These are phyloP conservation scores for Neoaliturus tenellus DNA, from an alignment of 2,888 invertebrate genomes.

Conservation along the genomic window DNA sequence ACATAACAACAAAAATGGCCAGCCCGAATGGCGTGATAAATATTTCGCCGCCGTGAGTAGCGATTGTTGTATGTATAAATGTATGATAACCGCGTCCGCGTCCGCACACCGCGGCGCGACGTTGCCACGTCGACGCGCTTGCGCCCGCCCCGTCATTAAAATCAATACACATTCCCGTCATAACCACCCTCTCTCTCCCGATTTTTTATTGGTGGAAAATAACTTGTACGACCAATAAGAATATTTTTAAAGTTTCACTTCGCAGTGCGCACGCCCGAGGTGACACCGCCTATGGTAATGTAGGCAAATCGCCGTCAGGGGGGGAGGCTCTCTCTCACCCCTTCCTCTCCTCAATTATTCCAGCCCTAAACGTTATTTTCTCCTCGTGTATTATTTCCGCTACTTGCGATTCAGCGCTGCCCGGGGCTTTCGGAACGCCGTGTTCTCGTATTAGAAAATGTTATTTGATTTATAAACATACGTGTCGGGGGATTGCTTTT, in stretches of 20 bases:
- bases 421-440: slow-evolving; percentile 3
- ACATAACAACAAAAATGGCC: background rate
- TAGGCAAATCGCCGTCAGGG: slow-evolving; percentile 44
- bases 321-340: slow-evolving; percentile 20
- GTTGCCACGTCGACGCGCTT: slow-evolving; percentile 50
- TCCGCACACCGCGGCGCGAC: slow-evolving; percentile 6
- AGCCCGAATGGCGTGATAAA: background rate
- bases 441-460: slow-evolving; percentile 43
- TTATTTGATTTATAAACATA: slow-evolving; percentile 51
- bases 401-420: slow-evolving; percentile 40
- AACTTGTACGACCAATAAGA: slow-evolving; percentile 60
- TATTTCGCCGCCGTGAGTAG: background rate
- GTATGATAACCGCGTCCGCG: slow-evolving; percentile 21
- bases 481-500: slow-evolving; percentile 39
- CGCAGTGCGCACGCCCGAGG: slow-evolving; percentile 40
- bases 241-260: slow-evolving; percentile 61
- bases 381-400: slow-evolving; percentile 50
- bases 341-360: slow-evolving; percentile 43
- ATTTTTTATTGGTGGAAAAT: slow-evolving; percentile 60
- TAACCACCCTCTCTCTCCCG: slow-evolving; percentile 48
- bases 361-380: slow-evolving; percentile 45
- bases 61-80: slow-evolving; percentile 35
- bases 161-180: slow-evolving; percentile 59
- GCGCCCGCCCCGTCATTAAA: slow-evolving; percentile 57
- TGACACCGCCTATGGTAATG: slow-evolving; percentile 52